Percentiles rank a stretch among this genome's conserved stretches.
These are phyloP conservation scores for Dasypogon diadema DNA, from an alignment of 2,888 invertebrate species.

Conservation along the genomic window DNA sequence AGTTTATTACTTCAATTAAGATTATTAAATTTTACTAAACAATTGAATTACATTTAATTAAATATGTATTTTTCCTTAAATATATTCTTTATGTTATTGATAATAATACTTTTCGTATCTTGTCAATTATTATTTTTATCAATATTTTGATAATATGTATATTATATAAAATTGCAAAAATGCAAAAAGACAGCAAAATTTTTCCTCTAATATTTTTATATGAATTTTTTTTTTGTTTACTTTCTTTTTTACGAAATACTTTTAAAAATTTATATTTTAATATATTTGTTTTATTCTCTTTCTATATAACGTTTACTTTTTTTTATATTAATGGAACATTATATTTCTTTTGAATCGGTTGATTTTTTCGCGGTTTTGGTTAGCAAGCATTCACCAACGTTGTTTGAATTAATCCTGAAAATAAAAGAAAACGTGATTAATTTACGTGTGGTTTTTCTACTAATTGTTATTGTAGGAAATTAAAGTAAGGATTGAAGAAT, in stretches of 20 bases:
- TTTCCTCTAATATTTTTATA: slow-evolving; percentile 58
- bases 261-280: slow-evolving; percentile 58
- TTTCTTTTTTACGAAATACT: slow-evolving; percentile 45
- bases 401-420: slow-evolving; percentile 31
- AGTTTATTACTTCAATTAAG: slow-evolving; percentile 10
- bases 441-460: no score
- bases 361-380: slow-evolving; percentile 53
- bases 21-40: slow-evolving; percentile 54
- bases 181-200: slow-evolving; percentile 68
- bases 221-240: slow-evolving; percentile 55
- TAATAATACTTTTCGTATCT: slow-evolving; percentile 55
- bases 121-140: slow-evolving; percentile 56
- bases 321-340: slow-evolving; percentile 66
- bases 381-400: slow-evolving; percentile 40
- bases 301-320: slow-evolving; percentile 49
- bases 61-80: slow-evolving; percentile 39
- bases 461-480: no score
- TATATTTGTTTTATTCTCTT: slow-evolving; percentile 57
- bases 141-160: slow-evolving; percentile 56
- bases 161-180: slow-evolving; percentile 69
- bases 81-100: slow-evolving; percentile 49
- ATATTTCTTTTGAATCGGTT: slow-evolving; percentile 58
- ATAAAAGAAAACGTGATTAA: no score
- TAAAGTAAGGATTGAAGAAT: no score
- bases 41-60: slow-evolving; percentile 53